Evolutionary conservation across 2,888 invertebrate species (phyloP), one percentile per base, ranked within the genome.

Genomic region (Eulithis testata): DNA sequence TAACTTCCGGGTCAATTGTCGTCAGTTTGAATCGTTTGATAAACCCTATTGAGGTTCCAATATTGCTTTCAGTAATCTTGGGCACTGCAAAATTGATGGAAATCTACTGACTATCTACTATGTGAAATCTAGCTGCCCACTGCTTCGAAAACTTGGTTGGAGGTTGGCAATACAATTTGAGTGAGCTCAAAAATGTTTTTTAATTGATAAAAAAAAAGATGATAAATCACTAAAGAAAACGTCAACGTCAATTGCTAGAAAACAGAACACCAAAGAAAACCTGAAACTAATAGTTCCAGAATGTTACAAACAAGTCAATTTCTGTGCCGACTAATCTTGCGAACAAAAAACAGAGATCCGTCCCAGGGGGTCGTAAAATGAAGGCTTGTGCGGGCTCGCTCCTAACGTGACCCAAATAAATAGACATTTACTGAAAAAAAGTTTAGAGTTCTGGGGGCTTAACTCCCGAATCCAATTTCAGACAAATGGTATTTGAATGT

Each of bases 301-400:
- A 52, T 43, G 60, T 47, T 63, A 49, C 63, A 66, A 66, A 66
- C 60, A 70, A 67, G 69, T 65, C 70, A 57, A 67, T 64, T 63
- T 43, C 68, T 65, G 68, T 43, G 57, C 63, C 54, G 58, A 63
- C 72, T 72, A 72, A 70, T 70, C 70, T 69, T 64, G 60, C 55
- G 65, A 69, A 68, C 72, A 72, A 72, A 72, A 72, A 72, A 67
- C 62, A 68, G 40, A 63, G 63, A 57, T 63, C 63, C 36, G 12
- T 54, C 55, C 56, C 63, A 21, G 6, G 59, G 66, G 47, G 50
- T 11, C 31, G 53, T 66, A 53, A 60, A 56, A 66, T 60, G 60
- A 56, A 60, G 60, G 56, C 66, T 63, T 57, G 66, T 37, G 37
- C 27, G 36, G 51, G 55, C 43, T 36, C 37, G 31, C 11, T 66